Evolutionary conservation across 2,797 vertebrate species (phyloP), one percentile per base, ranked within the genome.

Genomic region (Periophthalmus magnuspinnatus): DNA sequence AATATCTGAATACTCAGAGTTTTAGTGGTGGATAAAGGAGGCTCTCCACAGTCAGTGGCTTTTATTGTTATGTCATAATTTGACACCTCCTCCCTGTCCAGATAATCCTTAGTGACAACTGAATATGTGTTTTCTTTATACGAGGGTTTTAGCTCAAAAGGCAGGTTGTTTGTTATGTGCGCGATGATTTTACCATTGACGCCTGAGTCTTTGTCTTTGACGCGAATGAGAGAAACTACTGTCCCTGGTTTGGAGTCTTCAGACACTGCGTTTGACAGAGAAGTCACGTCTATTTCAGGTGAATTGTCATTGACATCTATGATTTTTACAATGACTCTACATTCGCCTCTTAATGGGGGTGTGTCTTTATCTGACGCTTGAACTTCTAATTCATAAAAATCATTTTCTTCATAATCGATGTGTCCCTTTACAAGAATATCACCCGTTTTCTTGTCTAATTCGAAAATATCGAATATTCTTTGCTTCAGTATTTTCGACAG

Each of bases 31-130:
- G 86, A 87, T 33, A 95, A 83, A 0, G 93, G 55, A 0, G 94
- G 95, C 0, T 91, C 87, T 1, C 95, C 95, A 16, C 85, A 84
- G 21, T 96, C 95, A 0, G 79, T 76, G 0, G 94, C 93, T 0
- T 84, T 92, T 75, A 96, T 90, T 70, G 79, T 91, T 0, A 96
- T 22, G 0, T 91, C 88, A 62, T 95, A 96, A 70, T 80, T 64
- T 0, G 92, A 34, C 19, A 87, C 57, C 0, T 1, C 58, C 73
- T 96, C 95, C 3, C 94, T 63, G 69, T 96, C 94, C 73, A 96
- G 77, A 0, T 11, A 2, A 0, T 0, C 60, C 0, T 75, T 83
- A 0, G 82, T 86, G 0, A 89, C 81, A 16, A 91, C 19, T n/a
- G 86, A 89, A 61, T 84, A 91, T 0, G 62, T 78, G 16, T 84